A percentile compares a stretch with the other conserved stretches of the same genome.
Evolutionary conservation across 2,888 invertebrate genomes (phyloP).

Genomic region (Sabatieria punctata): DNA sequence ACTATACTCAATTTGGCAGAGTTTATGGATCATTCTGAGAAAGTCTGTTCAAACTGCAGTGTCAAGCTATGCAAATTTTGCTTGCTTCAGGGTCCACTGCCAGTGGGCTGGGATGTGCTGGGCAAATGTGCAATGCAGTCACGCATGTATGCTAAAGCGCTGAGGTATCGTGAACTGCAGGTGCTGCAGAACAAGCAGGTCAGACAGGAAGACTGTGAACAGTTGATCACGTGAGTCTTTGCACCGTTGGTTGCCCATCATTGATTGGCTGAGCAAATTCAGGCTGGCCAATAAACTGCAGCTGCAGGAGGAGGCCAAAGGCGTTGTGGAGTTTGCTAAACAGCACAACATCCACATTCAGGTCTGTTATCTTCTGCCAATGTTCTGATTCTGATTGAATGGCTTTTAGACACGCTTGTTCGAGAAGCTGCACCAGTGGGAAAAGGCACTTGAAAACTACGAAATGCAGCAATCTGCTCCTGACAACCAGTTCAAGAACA

Average conservation of each 20-base stretch:
- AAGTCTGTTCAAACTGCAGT: conserved; percentile 23
- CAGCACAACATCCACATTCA: conserved; percentile 14
- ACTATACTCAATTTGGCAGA: conserved; percentile 90
- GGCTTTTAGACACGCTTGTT: conserved; percentile 61
- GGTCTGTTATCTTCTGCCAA: conserved; percentile 5
- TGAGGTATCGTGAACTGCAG: conserved; percentile 48
- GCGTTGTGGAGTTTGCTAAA: conserved; percentile 58
- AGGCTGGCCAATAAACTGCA: conserved; percentile 90
- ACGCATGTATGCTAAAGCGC: conserved; percentile 60
- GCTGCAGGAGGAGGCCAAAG: conserved; percentile 93
- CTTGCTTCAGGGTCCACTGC: conserved; percentile 55
- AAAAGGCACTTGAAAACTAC: conserved; percentile 76
- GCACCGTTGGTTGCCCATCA: too few species aligned
- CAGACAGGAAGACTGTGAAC: not conserved
- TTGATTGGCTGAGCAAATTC: conserved; percentile 39
- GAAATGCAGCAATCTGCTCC: conserved; percentile 43
- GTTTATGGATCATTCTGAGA: conserved; percentile 98
- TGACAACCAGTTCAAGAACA: conserved; percentile 43
- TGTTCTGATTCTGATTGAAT: not conserved
- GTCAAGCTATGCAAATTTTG: not conserved
- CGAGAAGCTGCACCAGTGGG: conserved; percentile 97
- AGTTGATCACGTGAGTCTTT: not conserved
- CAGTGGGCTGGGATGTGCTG: conserved; percentile 64
- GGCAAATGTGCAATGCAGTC: conserved; percentile 89
- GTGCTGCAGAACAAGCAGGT: conserved; percentile 11